These are phyloP conservation scores for Dermatophagoides farinae DNA, from an alignment of 1,140 invertebrate species.

Conservation along the genomic window DNA sequence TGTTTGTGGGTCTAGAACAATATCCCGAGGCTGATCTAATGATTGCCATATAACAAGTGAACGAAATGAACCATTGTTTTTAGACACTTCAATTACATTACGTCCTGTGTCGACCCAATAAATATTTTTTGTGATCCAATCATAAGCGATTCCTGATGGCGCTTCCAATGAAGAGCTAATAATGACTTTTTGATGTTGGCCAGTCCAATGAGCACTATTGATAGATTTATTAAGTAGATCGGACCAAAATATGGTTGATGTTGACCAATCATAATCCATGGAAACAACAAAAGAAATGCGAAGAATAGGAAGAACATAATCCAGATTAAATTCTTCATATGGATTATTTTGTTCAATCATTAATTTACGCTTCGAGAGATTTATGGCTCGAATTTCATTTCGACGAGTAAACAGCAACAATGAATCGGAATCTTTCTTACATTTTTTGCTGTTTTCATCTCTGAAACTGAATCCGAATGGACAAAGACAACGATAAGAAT, in stretches of 20 bases:
- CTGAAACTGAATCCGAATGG: slow-evolving; percentile 65
- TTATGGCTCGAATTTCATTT: slow-evolving; percentile 25
- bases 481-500: slow-evolving; percentile 55
- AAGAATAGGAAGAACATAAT: slow-evolving; percentile 52
- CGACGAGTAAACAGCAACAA: slow-evolving; percentile 48
- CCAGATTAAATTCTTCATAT: slow-evolving; percentile 50
- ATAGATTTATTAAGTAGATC: slow-evolving; percentile 43
- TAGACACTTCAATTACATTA: slow-evolving; percentile 54
- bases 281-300: slow-evolving; percentile 67
- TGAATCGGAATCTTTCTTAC: slow-evolving; percentile 47
- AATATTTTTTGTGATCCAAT: slow-evolving; percentile 68
- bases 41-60: slow-evolving; percentile 41
- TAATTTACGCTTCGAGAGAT: not conserved
- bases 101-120: slow-evolving; percentile 51
- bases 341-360: slow-evolving; percentile 20
- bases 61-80: slow-evolving; percentile 67
- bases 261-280: slow-evolving; percentile 74
- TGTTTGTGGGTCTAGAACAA: slow-evolving; percentile 60
- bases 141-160: slow-evolving; percentile 61
- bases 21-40: slow-evolving; percentile 57
- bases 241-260: slow-evolving; percentile 72
- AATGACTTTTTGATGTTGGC: slow-evolving; percentile 37
- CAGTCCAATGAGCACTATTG: slow-evolving; percentile 18
- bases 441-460: slow-evolving; percentile 40
- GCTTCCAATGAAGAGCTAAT: slow-evolving; percentile 32